These are phyloP conservation scores for Orussus abietinus DNA, from an alignment of 1,140 invertebrate species.

Conservation along the genomic window DNA sequence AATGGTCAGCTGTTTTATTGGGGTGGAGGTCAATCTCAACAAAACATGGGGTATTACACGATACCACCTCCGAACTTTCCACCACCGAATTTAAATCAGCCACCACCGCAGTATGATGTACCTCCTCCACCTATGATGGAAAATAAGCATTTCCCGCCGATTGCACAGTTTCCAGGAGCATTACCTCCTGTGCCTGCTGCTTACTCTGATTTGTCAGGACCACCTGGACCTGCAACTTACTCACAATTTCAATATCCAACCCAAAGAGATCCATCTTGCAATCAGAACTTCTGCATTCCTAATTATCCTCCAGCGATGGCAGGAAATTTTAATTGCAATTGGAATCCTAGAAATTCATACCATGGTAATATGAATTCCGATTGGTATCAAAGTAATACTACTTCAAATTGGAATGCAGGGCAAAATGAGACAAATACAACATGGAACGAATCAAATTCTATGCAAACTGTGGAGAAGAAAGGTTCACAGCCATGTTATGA, in stretches of 20 bases:
- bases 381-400: conserved; percentile 15
- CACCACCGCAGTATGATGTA: conserved; percentile 27
- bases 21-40: conserved; percentile 21
- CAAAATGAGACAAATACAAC: conserved; percentile 1
- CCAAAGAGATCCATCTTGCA: conserved; percentile 13
- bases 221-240: conserved; percentile 14
- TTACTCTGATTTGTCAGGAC: conserved; percentile 1
- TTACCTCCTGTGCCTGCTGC: conserved; percentile 9
- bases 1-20: conserved; percentile 29
- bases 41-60: conserved; percentile 30
- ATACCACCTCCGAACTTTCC: conserved; percentile 25
- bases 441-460: conserved; percentile 1
- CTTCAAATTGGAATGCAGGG: not conserved
- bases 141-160: conserved; percentile 8
- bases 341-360: conserved; percentile 19
- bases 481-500: conserved; percentile 4
- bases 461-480: conserved; percentile 9
- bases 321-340: conserved; percentile 21
- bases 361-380: conserved; percentile 11
- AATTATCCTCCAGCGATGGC: conserved; percentile 14
- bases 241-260: conserved; percentile 18
- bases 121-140: conserved; percentile 20
- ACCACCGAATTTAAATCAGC: conserved; percentile 31
- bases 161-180: conserved; percentile 3
- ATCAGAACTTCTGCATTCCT: conserved; percentile 16